Conservation (phyloP, 2,888 invertebrate species). For the Orchestes rusci region DNA sequence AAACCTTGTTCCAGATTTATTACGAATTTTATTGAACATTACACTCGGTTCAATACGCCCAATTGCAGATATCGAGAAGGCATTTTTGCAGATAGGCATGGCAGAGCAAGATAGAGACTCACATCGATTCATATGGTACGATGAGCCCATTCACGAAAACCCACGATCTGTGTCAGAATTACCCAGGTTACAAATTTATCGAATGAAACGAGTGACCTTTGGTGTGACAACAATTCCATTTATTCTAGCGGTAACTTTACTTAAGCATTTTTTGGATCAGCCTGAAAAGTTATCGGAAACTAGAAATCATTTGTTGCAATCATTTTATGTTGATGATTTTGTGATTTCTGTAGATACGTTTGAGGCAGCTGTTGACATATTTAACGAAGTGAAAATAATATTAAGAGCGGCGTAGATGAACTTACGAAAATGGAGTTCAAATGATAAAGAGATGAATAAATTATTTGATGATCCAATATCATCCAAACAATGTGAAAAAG, state of each 20-base stretch:
- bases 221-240: neutral
- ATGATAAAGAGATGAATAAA: neutral
- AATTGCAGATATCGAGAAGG: conserved; percentile 31
- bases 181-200: no score
- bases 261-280: neutral
- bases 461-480: no score
- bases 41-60: conserved; percentile 12
- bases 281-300: neutral
- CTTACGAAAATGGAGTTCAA: conserved; percentile 1
- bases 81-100: conserved; percentile 32
- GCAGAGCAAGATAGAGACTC: conserved; percentile 26
- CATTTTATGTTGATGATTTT: neutral
- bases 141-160: neutral
- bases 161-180: neutral
- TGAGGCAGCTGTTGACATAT: neutral
- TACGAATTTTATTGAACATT: conserved; percentile 3
- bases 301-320: neutral
- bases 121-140: conserved; percentile 29
- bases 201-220: neutral
- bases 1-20: neutral
- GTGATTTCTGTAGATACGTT: neutral
- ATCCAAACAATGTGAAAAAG: neutral
- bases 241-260: neutral
- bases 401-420: conserved; percentile 1
- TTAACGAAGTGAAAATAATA: neutral